Evolutionary conservation across 2,797 vertebrate genomes (phyloP).

Genomic region (Hapalemur alaotrensis): DNA sequence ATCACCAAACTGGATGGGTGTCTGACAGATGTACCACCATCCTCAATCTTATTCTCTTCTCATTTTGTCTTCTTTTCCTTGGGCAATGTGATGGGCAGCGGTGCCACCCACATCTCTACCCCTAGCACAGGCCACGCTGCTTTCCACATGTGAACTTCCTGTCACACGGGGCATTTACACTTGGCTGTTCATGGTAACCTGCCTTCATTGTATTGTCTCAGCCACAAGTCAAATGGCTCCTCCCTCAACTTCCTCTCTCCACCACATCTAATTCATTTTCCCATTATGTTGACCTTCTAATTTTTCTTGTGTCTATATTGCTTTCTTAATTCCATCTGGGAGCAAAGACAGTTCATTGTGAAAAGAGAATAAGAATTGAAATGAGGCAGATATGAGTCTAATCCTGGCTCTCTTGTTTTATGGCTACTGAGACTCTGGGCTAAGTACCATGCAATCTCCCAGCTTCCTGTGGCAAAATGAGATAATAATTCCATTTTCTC

Average conservation of each 20-base stretch:
- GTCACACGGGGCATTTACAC: not conserved
- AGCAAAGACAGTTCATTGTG: not conserved
- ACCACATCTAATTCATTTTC: not conserved
- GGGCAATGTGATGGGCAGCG: not conserved
- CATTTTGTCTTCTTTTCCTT: not conserved
- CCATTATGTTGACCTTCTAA: not conserved
- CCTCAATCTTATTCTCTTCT: not conserved
- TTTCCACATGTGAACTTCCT: not conserved
- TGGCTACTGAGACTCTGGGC: not conserved
- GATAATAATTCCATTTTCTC: not conserved
- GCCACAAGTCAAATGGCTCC: not conserved
- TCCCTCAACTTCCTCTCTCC: not conserved
- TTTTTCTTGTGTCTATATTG: constrained; percentile 30
- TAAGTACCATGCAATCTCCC: not conserved
- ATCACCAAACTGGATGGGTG: not conserved
- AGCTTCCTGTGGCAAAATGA: not conserved
- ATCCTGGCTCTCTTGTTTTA: not conserved
- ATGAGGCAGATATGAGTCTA: not conserved
- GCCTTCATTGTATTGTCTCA: not conserved
- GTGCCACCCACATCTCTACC: too few relatives aligned
- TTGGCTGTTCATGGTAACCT: not conserved
- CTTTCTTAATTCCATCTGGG: not conserved
- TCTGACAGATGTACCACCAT: not conserved
- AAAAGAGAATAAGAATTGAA: constrained; percentile 11
- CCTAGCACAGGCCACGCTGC: not conserved